These are phyloP conservation scores for Crypturellus tataupa DNA, from an alignment of 2,797 vertebrate species.

Conservation along the genomic window DNA sequence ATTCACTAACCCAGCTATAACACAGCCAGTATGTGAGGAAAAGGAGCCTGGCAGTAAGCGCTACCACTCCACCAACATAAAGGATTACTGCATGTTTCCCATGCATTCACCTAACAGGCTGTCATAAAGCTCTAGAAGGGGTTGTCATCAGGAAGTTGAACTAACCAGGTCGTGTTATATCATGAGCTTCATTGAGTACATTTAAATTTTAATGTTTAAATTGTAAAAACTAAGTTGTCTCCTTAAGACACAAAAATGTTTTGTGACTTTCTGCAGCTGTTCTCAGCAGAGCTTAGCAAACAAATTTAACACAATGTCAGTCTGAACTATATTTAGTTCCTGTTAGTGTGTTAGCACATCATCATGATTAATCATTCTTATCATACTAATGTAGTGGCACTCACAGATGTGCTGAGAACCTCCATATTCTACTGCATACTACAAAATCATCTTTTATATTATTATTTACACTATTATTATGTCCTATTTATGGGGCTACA, in stretches of 20 bases:
- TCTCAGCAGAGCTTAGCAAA: not conserved
- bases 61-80: not conserved
- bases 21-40: too few relatives aligned
- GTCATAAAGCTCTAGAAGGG: not conserved
- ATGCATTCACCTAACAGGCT: not conserved
- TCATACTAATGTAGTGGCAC: not conserved
- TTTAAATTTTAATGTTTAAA: not conserved
- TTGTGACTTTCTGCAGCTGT: conserved; percentile 16
- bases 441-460: not conserved
- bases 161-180: not conserved
- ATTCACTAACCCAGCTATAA: not conserved
- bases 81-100: not conserved
- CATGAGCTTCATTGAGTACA: not conserved
- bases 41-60: not conserved
- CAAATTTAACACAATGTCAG: not conserved
- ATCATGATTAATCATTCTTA: not conserved
- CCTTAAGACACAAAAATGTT: not conserved
- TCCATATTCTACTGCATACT: not conserved
- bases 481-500: not conserved
- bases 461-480: not conserved
- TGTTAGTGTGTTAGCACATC: not conserved
- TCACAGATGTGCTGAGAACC: not conserved
- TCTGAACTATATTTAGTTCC: not conserved
- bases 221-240: not conserved
- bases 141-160: not conserved